Percentiles rank a stretch among this genome's conserved stretches.
Evolutionary conservation across 53 echinoderm and acorn worm genomes (phyloP).

Genomic region (Arbacia lixula): DNA sequence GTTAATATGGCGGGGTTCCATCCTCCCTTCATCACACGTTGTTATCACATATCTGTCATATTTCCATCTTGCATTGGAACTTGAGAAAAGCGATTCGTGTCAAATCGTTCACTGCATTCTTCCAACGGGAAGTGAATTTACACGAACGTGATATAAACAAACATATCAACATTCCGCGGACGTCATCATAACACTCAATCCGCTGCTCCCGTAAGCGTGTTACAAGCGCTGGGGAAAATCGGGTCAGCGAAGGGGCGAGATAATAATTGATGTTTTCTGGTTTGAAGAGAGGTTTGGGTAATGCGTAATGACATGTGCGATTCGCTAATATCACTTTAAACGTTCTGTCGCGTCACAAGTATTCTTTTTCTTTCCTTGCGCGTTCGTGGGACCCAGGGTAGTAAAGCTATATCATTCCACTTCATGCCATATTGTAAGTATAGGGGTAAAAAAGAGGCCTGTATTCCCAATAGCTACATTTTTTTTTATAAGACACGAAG

Average conservation of each 20-base stretch:
- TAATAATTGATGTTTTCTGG: conserved; percentile 12
- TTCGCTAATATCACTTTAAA: neutral
- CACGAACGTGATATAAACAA: conserved; percentile 37
- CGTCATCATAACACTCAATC: conserved; percentile 9
- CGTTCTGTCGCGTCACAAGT: neutral
- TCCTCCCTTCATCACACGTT: neutral
- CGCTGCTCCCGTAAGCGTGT: conserved; percentile 26
- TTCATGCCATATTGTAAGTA: too few relatives aligned
- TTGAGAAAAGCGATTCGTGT: conserved; percentile 2
- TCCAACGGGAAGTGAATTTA: neutral
- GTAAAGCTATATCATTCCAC: too few relatives aligned
- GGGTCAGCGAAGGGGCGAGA: conserved; percentile 8
- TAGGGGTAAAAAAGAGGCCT: too few relatives aligned
- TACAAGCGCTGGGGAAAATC: neutral
- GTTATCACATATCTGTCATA: conserved; percentile 33
- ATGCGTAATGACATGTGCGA: neutral
- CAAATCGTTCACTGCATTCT: conserved; percentile 34
- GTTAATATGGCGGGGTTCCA: neutral
- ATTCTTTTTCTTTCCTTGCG: too few relatives aligned
- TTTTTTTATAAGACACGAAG: too few relatives aligned
- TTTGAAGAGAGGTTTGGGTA: neutral
- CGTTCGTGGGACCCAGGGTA: too few relatives aligned
- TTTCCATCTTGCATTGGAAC: conserved; percentile 5
- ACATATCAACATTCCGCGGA: conserved; percentile 48
- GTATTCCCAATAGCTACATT: too few relatives aligned